Conservation (phyloP, 2,797 vertebrate species). For the Vespertilio murinus region DNA sequence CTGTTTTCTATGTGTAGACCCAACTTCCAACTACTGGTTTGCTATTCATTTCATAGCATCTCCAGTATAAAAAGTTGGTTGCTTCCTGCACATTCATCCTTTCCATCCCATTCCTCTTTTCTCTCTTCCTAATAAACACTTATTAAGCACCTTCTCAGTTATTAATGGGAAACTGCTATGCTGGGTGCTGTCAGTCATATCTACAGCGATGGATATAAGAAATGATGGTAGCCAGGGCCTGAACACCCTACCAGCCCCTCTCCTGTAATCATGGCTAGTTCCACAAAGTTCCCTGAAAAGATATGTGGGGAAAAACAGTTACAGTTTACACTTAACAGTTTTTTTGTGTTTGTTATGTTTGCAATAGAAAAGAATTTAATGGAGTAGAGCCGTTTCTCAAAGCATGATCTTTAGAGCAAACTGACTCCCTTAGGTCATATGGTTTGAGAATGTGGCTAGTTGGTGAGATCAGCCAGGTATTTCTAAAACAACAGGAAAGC, state of each 20-base stretch:
- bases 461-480: neutral
- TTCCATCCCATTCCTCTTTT: neutral
- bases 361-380: neutral
- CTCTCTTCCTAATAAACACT: neutral
- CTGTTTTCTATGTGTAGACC: neutral
- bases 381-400: neutral
- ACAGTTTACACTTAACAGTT: neutral
- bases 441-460: slow-evolving; percentile 13
- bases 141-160: neutral
- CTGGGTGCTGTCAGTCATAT: neutral
- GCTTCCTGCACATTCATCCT: neutral
- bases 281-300: neutral
- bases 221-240: neutral
- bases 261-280: neutral
- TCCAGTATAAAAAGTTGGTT: neutral
- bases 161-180: neutral
- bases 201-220: neutral
- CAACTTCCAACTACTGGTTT: neutral
- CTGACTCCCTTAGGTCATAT: slow-evolving; percentile 42
- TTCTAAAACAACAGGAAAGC: slow-evolving; percentile 8
- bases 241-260: neutral
- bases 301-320: neutral
- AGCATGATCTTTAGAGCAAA: neutral
- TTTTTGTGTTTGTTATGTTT: neutral
- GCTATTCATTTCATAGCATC: neutral